Percentiles rank a stretch among this genome's conserved stretches.
Evolutionary conservation across 2,797 vertebrate genomes (phyloP).

Genomic region (Eurystomus glaucurus): DNA sequence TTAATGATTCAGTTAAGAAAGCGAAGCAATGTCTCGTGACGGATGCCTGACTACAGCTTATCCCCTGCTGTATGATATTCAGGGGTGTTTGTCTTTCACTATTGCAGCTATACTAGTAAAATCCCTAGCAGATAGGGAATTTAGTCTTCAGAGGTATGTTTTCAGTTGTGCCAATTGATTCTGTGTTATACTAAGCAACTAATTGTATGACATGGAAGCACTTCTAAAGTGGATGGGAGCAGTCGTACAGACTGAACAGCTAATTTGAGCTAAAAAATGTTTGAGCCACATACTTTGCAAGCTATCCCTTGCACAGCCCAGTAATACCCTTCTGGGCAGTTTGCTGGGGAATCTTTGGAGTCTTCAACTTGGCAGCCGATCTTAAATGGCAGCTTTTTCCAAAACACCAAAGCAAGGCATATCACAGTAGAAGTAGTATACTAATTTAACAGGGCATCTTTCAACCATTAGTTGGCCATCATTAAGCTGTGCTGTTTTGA

Average conservation of each 20-base stretch:
- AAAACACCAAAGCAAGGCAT: constrained; percentile 5
- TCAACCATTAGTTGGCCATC: neutral
- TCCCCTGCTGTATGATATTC: neutral
- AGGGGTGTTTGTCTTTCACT: neutral
- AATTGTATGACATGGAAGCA: neutral
- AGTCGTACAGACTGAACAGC: neutral
- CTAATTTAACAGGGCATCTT: neutral
- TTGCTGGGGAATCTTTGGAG: neutral
- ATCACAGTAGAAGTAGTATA: neutral
- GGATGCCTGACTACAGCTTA: neutral
- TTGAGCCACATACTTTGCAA: neutral
- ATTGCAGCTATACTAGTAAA: neutral
- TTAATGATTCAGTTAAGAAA: neutral
- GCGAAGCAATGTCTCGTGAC: neutral
- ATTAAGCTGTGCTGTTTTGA: constrained; percentile 31
- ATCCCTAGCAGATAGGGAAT: neutral
- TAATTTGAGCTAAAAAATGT: neutral
- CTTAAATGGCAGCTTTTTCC: neutral
- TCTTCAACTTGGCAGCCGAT: neutral
- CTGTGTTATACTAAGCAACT: neutral
- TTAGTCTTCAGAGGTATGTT: neutral
- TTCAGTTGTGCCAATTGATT: neutral
- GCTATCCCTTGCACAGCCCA: neutral
- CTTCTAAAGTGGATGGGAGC: neutral
- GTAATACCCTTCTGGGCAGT: neutral